Evolutionary conservation across 2,113 vertebrate genomes (phyloP), one percentile per base, ranked within the genome.

Genomic region (Vireo altiloquus): DNA sequence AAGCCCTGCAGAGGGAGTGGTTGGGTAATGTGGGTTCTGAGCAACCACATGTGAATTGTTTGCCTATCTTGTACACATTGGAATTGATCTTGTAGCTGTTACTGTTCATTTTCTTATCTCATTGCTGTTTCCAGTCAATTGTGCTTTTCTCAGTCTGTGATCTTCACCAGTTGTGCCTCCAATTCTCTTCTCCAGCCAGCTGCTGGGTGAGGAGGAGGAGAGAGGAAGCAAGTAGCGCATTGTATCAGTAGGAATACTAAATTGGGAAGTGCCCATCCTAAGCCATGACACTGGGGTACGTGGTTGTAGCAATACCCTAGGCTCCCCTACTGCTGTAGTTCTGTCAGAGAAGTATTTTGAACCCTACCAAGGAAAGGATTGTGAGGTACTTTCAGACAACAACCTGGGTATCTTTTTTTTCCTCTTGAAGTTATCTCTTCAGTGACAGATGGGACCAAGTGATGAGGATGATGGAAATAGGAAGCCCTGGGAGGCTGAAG

Each of bases 221-320:
- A 21, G 20, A 70, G 20, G 6, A 20, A 61, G 23, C 2, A 22
- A 44, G n/a, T n/a, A 54, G 49, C 5, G 5, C 20, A 15, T 17
- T 28, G 24, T 23, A 42, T 72, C 57, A 27, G 31, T 33, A 37
- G 35, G 14, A 44, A 5, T 3, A 11, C 7, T 23, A 7, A 37
- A 33, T 0, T 57, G 59, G 15, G 14, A 15, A 50, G 44, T 44
- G 28, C 12, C 22, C 35, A 37, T 50, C 44, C 27, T 80, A 44
- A 65, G 42, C 12, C 22, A 4, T 23, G 40, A 13, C 25, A 6
- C 56, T 50, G 39, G 42, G 10, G 1, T 54, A 9, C 13, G 25
- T n/a, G 39, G 9, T n/a, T 40, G 21, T 30, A 68, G 44, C 46
- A 39, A 3, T 42, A 53, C 8, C 13, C 0, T 0, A 52, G 31